A percentile compares a stretch with the other conserved stretches of the same genome.
Conservation (phyloP, 2,113 vertebrate species). For the human region GRCh38 chr11:57679501-57680000, state of each 20-base stretch:
- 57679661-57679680: conserved; percentile 5
- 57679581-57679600: conserved; percentile 57
- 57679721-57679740: conserved; percentile 44
- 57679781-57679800: not conserved
- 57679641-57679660: conserved; percentile 57
- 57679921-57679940: not conserved
- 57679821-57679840: not conserved
- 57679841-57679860: not conserved
- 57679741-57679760: not conserved
- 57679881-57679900: not conserved
- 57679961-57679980: not conserved
- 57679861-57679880: not conserved
- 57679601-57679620: conserved; percentile 55
- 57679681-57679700: conserved; percentile 51
- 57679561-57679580: conserved; percentile 71
- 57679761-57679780: not conserved
- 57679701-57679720: conserved; percentile 52
- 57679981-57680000: not conserved
- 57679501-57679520: conserved; percentile 58
- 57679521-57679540: conserved; percentile 65
- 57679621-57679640: conserved; percentile 36
- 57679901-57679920: not conserved
- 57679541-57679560: conserved; percentile 52
- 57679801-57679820: not conserved
- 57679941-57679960: conserved; percentile 21